Evolutionary conservation across 2,113 vertebrate species (phyloP).

Genomic region (Gadus chalcogrammus): DNA sequence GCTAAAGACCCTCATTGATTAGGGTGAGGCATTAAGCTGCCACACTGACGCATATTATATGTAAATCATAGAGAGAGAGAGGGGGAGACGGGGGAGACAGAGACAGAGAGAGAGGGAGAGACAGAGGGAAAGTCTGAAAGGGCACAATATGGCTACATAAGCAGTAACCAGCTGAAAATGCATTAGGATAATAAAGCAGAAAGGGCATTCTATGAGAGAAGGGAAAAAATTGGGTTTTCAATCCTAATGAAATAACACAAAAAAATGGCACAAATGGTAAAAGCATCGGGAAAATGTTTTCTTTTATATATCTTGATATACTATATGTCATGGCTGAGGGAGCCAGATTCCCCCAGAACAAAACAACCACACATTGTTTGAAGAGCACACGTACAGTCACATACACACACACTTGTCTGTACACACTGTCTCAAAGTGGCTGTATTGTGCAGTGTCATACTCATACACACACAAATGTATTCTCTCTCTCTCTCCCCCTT

Average conservation of each 20-base stretch:
- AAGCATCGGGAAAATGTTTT: neutral
- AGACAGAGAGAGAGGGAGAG: neutral
- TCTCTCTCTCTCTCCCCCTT: neutral
- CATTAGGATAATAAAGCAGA: constrained; percentile 34
- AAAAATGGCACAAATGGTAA: neutral
- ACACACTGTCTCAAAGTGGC: constrained; percentile 13
- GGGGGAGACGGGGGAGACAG: neutral
- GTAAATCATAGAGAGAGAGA: constrained; percentile 49
- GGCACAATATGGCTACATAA: constrained; percentile 39
- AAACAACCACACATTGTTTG: constrained; percentile 13
- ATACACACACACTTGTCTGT: neutral
- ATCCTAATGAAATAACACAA: too few species aligned
- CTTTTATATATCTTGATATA: constrained; percentile 14
- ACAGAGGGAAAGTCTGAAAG: neutral
- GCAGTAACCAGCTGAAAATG: constrained; percentile 43
- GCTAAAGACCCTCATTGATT: constrained; percentile 60
- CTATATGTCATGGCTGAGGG: too few species aligned
- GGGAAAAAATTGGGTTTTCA: constrained; percentile 8
- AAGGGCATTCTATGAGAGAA: constrained; percentile 29
- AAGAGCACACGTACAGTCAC: neutral
- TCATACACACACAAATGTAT: constrained; percentile 18
- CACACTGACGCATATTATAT: constrained; percentile 51
- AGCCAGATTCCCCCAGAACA: neutral
- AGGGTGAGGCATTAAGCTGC: constrained; percentile 41
- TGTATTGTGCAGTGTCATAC: constrained; percentile 30